phyloP scores from a whole-genome alignment of 2,797 vertebrate species.

The Hippoglossus hippoglossus region DNA sequence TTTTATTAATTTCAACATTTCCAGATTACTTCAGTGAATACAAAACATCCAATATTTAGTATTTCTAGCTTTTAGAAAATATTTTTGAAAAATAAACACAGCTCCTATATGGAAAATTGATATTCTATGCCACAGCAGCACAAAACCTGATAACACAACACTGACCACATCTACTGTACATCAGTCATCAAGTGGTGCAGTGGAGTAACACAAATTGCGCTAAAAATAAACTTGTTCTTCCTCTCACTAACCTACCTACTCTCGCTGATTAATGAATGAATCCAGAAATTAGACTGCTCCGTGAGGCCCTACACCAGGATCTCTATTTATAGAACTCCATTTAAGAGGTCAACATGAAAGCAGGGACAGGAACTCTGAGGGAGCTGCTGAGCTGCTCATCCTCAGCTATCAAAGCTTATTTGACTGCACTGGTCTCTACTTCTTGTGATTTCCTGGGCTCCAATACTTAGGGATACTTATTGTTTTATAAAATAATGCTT shows the following conservation, averaged over 20 bases:
- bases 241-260: slow-evolving; percentile 20
- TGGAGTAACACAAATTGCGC: not conserved
- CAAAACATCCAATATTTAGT: not conserved
- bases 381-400: slow-evolving; percentile 20
- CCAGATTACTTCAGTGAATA: not conserved
- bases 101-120: not conserved
- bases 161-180: too few relatives aligned
- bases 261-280: slow-evolving; percentile 36
- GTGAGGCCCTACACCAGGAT: slow-evolving; percentile 12
- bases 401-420: not conserved
- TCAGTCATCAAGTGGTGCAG: not conserved
- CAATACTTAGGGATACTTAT: too few relatives aligned
- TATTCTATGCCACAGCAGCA: not conserved
- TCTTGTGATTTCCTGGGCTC: too few relatives aligned
- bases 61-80: not conserved
- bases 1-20: slow-evolving; percentile 1
- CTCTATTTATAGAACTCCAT: slow-evolving; percentile 59
- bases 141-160: not conserved
- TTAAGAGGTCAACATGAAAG: slow-evolving; percentile 49
- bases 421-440: not conserved
- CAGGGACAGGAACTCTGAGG: slow-evolving; percentile 41
- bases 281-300: slow-evolving; percentile 36
- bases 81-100: not conserved
- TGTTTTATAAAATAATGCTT: too few relatives aligned
- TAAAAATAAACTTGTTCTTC: not conserved